Base-by-base conservation (phyloP, 2,888 invertebrate species). In the Baronia brevicornis region DNA sequence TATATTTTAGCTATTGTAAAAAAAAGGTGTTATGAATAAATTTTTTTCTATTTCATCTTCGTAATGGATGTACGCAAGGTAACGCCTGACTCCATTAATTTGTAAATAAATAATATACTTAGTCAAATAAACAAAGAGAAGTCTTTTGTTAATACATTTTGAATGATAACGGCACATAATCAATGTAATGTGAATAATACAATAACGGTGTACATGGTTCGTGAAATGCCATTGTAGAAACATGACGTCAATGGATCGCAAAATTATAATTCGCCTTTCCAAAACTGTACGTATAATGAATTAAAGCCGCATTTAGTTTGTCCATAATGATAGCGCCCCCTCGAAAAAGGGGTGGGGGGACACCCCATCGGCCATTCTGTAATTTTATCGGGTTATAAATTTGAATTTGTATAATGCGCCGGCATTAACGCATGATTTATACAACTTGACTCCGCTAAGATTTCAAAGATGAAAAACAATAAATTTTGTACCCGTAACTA, bases 341-440 rank as follows among this genome's bases (percentile, higher is more conserved):
- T 37, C 56, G 49, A 46, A 43, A 50, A 41, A 42, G 39, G 41
- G 44, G 57, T 54, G 60, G 51, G 39, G 51, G 42, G 51, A 43
- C 65, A 60, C 69, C 67, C 68, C 64, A 56, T 61, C 64, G 71
- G 65, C 67, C 78, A 70, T 71, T 75, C 67, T 66, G 80, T 84
- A 84, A 84, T 84, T 84, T 84, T 84, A 84, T 84, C 82, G 84
- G 77, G 84, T 77, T 84, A 85, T 85, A 85, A 85, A 85, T 85
- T 84, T 84, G 80, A 84, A 82, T 84, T 84, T 82, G 82, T 82
- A 82, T 82, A 84, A 84, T 82, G 78, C 79, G 48, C 56, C 44
- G 62, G 84, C 80, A 84, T 84, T 82, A 84, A 79, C 78, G 74
- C 64, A 79, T 82, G 84, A 84, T 84, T 84, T 84, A 84, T 84